phyloP scores from a whole-genome alignment of 2,797 vertebrate species.

The Aulostomus chinensis region DNA sequence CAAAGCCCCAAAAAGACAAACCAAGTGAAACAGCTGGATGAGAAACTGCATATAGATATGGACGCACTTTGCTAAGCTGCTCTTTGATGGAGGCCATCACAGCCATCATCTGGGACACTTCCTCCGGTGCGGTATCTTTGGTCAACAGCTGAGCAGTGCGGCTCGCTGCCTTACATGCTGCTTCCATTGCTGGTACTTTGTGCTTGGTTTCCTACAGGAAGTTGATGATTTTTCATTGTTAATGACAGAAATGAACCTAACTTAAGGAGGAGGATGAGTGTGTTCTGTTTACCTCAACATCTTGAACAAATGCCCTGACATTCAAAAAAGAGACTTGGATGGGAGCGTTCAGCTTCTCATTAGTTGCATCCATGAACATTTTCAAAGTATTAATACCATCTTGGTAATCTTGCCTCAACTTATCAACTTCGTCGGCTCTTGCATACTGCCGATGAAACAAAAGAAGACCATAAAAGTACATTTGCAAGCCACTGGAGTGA shows the following conservation, averaged over 20 bases:
- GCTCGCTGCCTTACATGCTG: slow-evolving; percentile 88
- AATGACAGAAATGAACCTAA: neutral
- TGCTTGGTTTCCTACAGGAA: slow-evolving; percentile 87
- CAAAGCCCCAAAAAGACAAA: too few species aligned
- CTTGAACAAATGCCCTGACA: slow-evolving; percentile 90
- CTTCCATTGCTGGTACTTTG: slow-evolving; percentile 90
- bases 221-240: neutral
- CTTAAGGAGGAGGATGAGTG: neutral
- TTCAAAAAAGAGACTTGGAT: slow-evolving; percentile 93
- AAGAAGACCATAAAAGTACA: neutral
- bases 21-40: too few species aligned
- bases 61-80: slow-evolving; percentile 88
- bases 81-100: slow-evolving; percentile 89
- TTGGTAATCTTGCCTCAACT: slow-evolving; percentile 89
- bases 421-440: slow-evolving; percentile 92
- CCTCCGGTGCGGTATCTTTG: slow-evolving; percentile 91
- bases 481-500: neutral
- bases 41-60: neutral
- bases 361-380: slow-evolving; percentile 87
- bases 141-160: slow-evolving; percentile 89
- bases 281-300: slow-evolving; percentile 85
- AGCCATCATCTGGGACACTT: slow-evolving; percentile 87
- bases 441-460: slow-evolving; percentile 84
- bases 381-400: slow-evolving; percentile 87
- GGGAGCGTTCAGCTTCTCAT: slow-evolving; percentile 84